These are phyloP conservation scores for Stegostoma tigrinum DNA, from an alignment of 2,113 vertebrate genomes.

Conservation along the genomic window DNA sequence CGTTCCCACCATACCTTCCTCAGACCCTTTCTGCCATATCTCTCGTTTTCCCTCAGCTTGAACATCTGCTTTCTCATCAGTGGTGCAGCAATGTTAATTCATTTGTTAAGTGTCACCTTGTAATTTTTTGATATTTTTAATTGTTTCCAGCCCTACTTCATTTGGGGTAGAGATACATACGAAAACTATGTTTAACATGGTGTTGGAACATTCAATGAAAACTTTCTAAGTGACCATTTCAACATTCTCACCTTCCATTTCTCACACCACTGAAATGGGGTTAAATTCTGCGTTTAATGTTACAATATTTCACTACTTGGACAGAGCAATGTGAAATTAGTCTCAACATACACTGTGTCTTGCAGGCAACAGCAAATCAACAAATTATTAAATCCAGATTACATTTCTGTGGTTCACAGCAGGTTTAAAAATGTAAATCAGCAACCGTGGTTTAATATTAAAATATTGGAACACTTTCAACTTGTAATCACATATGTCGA, in stretches of 20 bases:
- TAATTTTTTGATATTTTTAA: neutral
- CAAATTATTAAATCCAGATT: neutral
- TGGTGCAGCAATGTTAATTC: neutral
- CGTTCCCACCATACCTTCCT: neutral
- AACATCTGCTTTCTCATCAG: neutral
- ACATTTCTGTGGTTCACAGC: constrained; percentile 1
- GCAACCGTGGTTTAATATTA: neutral
- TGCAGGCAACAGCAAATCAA: neutral
- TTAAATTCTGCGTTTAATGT: neutral
- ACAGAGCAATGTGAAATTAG: neutral
- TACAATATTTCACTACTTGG: neutral
- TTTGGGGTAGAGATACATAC: neutral
- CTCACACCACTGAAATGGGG: neutral
- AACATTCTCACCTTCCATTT: neutral
- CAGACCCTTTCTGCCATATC: neutral
- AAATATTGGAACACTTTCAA: neutral
- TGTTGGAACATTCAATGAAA: neutral
- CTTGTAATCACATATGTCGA: neutral
- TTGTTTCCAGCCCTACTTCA: neutral
- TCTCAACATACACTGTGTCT: neutral
- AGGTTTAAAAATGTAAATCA: neutral
- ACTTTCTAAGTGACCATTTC: neutral
- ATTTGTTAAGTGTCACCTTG: neutral
- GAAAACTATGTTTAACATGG: neutral
- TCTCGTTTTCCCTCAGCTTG: neutral